Base-by-base conservation (phyloP, 2,113 vertebrate genomes). In the Notarius lentiginosus region DNA sequence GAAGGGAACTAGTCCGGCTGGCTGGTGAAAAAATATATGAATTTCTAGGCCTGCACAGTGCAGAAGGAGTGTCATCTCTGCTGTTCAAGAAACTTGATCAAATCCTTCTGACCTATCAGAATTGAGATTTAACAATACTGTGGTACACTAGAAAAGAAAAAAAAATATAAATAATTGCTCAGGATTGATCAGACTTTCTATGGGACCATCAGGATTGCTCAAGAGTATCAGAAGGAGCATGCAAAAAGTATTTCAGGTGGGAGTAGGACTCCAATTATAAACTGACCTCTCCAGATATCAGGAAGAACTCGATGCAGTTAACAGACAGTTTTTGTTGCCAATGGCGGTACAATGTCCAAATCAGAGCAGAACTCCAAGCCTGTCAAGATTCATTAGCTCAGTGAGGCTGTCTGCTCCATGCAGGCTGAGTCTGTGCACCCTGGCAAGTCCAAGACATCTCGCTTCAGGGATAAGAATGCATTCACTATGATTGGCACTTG, bases 401-500 rank as follows among this genome's bases (percentile, higher is more conserved):
- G 27, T 15, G 30, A 55, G 51, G 24, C 27, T 55, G 51, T 79
- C 14, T 55, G 24, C 75, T 79, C 75, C 11, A 3, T 77, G 75
- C 47, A 51, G 73, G 73, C 47, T n/a, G 27, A 77, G 22, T 53
- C 49, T 15, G 12, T 51, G 9, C 47, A 61, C 72, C 53, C 56
- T 24, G 58, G 56, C 77, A 47, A 20, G 58, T 51, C 27, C 77
- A 82, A 88, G 82, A 66, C 24, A 76, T 49, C 68, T 86, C 72
- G 79, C 81, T 85, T 77, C n/a, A 82, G 27, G 34, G 61, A 82
- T 47, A 58, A 53, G 34, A 27, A 41, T 24, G 55, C 30, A 63
- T 86, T 86, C 76, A 66, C 77, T 49, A 75, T 58, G 47, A 76
- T 83, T 81, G 68, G 47, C 80, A 79, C 66, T 76, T 80, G 68